phyloP scores from a whole-genome alignment of 2,888 invertebrate genomes.

The Volucella bombylans region DNA sequence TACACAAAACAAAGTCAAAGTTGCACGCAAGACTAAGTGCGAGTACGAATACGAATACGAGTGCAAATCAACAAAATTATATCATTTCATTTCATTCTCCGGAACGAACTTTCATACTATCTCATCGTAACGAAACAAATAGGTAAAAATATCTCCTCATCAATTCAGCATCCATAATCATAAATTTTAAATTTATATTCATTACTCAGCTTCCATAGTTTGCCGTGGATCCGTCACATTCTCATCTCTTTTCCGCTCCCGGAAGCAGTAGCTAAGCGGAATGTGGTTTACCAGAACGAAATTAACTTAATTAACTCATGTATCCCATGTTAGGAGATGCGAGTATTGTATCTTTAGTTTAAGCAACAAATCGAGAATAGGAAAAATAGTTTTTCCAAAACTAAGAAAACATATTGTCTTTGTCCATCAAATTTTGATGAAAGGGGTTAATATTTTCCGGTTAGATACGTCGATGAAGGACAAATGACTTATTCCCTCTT shows the following conservation, averaged over 20 bases:
- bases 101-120: not conserved
- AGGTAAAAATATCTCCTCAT: conserved; percentile 19
- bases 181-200: conserved; percentile 55
- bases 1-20: too few species aligned
- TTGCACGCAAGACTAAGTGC: not conserved
- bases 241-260: not conserved
- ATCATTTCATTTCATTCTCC: not conserved
- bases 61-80: conserved; percentile 4
- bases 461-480: not conserved
- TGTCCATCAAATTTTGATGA: too few species aligned
- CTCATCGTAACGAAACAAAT: conserved; percentile 5
- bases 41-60: not conserved
- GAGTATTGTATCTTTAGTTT: too few species aligned
- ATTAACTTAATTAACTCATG: too few species aligned
- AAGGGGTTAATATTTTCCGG: too few species aligned
- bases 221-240: conserved; percentile 13
- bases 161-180: conserved; percentile 34
- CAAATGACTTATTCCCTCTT: too few species aligned
- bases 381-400: too few species aligned
- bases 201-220: conserved; percentile 34
- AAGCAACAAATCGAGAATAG: too few species aligned
- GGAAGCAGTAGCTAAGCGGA: too few species aligned
- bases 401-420: too few species aligned
- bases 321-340: too few species aligned
- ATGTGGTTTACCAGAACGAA: too few species aligned